These are phyloP conservation scores for Cyclopterus lumpus DNA, from an alignment of 2,797 vertebrate genomes.

Conservation along the genomic window DNA sequence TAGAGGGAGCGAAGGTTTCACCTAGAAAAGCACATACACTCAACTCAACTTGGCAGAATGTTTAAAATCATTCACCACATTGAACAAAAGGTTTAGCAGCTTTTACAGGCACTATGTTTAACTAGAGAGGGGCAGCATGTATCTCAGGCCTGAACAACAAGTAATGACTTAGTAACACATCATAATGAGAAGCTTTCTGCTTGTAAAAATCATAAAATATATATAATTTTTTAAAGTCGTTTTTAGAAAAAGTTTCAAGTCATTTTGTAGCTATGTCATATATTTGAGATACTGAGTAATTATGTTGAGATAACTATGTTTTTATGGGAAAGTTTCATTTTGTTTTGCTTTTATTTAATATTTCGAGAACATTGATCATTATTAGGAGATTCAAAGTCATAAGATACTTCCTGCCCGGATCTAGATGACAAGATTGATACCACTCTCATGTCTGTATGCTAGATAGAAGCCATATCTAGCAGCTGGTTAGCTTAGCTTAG, in stretches of 20 bases:
- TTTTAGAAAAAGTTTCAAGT: not conserved
- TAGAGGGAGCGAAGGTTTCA: conserved; percentile 21
- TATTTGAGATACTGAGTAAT: not conserved
- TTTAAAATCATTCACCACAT: conserved; percentile 21
- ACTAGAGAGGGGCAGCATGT: not conserved
- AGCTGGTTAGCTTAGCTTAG: not conserved
- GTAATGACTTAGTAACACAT: not conserved
- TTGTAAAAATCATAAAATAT: too few species aligned
- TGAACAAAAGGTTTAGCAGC: conserved; percentile 1
- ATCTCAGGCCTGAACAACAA: not conserved
- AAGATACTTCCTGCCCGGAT: not conserved
- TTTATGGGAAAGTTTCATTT: not conserved
- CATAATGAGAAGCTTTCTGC: too few species aligned
- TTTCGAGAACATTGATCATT: not conserved
- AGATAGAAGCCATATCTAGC: not conserved
- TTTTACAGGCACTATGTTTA: not conserved
- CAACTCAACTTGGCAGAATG: not conserved
- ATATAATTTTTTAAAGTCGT: too few species aligned
- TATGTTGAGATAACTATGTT: not conserved
- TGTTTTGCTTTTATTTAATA: not conserved
- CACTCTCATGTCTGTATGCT: not conserved
- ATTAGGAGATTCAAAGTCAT: not conserved
- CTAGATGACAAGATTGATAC: not conserved
- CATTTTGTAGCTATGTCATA: not conserved
- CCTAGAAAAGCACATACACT: not conserved